These are phyloP conservation scores for Chloromyia formosa DNA, from an alignment of 2,888 invertebrate genomes.

Conservation along the genomic window DNA sequence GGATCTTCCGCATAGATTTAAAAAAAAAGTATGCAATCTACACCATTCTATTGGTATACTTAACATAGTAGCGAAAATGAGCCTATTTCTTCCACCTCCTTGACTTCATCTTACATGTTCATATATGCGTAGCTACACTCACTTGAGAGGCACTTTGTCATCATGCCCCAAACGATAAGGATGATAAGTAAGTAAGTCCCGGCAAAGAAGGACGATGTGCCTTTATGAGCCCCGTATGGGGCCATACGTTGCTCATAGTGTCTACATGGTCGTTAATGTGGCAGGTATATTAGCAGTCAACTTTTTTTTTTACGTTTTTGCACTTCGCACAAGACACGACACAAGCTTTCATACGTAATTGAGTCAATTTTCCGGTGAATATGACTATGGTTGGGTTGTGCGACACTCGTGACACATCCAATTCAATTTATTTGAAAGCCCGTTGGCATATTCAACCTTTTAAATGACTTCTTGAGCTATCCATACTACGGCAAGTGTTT, in stretches of 20 bases:
- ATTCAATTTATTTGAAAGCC: constrained; percentile 47
- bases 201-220: constrained; percentile 12
- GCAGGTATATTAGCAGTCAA: constrained; percentile 13
- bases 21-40: too few relatives aligned
- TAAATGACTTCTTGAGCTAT: constrained; percentile 46
- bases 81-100: neutral
- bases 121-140: neutral
- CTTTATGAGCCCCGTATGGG: constrained; percentile 31
- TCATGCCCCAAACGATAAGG: constrained; percentile 12
- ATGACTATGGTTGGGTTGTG: neutral
- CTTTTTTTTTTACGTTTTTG: neutral
- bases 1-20: too few relatives aligned
- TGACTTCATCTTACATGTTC: neutral
- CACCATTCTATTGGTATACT: too few relatives aligned
- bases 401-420: constrained; percentile 41
- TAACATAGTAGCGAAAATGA: neutral
- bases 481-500: constrained; percentile 42
- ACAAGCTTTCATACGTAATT: constrained; percentile 36
- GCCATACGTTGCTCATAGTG: neutral
- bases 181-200: constrained; percentile 20
- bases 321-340: neutral
- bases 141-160: constrained; percentile 30
- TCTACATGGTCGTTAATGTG: constrained; percentile 11
- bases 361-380: constrained; percentile 30
- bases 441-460: constrained; percentile 22